A percentile compares a stretch with the other conserved stretches of the same genome.
Evolutionary conservation across 2,797 vertebrate species (phyloP).

Genomic region (Smutsia temminckii): DNA sequence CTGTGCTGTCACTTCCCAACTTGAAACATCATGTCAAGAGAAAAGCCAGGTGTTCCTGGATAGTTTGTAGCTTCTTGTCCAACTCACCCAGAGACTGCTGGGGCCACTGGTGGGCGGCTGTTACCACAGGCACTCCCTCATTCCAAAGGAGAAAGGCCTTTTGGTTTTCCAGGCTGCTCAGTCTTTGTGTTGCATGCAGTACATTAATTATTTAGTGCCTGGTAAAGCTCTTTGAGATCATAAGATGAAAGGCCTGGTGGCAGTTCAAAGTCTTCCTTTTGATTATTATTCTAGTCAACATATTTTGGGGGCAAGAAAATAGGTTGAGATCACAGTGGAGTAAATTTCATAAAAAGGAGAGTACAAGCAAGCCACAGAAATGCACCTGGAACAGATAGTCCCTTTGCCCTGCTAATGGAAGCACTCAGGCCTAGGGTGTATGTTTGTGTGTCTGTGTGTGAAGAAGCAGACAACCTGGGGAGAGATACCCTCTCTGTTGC

Average conservation of each 20-base stretch:
- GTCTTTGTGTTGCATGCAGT: conserved; percentile 54
- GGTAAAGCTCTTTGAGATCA: conserved; percentile 57
- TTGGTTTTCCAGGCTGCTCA: neutral
- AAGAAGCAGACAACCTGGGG: neutral
- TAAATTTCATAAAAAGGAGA: conserved; percentile 53
- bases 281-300: conserved; percentile 74
- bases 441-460: neutral
- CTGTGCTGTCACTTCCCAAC: neutral
- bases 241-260: conserved; percentile 58
- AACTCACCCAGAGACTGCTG: neutral
- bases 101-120: neutral
- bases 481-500: neutral
- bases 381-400: neutral
- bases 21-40: conserved; percentile 39
- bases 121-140: neutral
- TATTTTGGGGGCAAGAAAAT: conserved; percentile 60
- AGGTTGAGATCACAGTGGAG: conserved; percentile 61
- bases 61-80: conserved; percentile 1
- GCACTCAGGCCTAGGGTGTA: neutral
- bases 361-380: conserved; percentile 17
- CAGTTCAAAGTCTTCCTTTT: conserved; percentile 76
- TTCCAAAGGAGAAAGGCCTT: conserved; percentile 9
- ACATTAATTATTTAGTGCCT: conserved; percentile 55
- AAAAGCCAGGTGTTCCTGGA: conserved; percentile 14
- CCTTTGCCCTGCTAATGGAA: neutral